A percentile compares a stretch with the other conserved stretches of the same genome.
phyloP scores from a whole-genome alignment of 2,797 vertebrate species.

The Propithecus perrieri region DNA sequence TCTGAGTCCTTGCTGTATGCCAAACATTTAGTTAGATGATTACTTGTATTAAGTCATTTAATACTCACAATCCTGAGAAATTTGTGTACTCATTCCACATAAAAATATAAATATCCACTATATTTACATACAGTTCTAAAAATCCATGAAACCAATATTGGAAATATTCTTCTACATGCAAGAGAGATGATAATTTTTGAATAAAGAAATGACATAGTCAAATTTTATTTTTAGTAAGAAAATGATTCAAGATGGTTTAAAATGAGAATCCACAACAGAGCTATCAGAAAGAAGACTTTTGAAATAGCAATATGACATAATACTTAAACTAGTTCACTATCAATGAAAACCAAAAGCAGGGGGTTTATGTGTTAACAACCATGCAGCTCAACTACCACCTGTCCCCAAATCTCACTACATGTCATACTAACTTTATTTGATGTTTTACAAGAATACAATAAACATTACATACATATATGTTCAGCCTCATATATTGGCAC shows the following conservation, averaged over 20 bases:
- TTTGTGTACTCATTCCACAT: not conserved
- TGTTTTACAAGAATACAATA: constrained; percentile 35
- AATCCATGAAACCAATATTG: not conserved
- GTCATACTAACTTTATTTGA: constrained; percentile 20
- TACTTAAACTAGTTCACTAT: not conserved
- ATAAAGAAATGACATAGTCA: not conserved
- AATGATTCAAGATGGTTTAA: not conserved
- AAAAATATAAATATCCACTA: not conserved
- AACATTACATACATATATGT: not conserved
- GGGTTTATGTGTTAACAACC: not conserved
- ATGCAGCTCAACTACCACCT: not conserved
- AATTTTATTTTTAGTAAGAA: not conserved
- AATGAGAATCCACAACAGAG: not conserved
- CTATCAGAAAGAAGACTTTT: not conserved
- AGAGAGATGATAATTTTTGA: not conserved
- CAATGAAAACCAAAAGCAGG: not conserved
- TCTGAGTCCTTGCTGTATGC: not conserved
- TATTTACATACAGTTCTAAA: not conserved
- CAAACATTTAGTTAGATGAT: not conserved
- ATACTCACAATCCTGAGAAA: not conserved
- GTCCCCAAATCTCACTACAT: not conserved
- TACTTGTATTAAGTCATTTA: not conserved
- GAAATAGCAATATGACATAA: not conserved
- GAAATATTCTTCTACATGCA: not conserved
- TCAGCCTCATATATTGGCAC: not conserved